phyloP scores from a whole-genome alignment of 2,113 vertebrate species.

The Euleptes europaea region DNA sequence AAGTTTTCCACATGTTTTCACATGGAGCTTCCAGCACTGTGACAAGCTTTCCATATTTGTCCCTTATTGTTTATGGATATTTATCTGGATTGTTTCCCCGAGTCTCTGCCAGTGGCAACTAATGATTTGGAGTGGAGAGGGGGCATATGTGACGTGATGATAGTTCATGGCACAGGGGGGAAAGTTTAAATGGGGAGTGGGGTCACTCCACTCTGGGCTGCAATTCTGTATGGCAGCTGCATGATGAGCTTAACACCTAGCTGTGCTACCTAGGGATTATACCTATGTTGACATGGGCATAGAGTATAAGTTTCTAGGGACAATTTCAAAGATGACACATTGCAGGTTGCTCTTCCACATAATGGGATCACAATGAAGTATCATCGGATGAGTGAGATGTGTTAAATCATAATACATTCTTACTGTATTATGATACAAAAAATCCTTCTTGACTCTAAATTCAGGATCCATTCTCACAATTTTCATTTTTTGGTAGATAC shows the following conservation, averaged over 20 bases:
- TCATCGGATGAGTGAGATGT: no score
- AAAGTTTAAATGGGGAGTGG: neutral
- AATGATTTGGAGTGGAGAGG: neutral
- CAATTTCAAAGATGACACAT: neutral
- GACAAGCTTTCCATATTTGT: neutral
- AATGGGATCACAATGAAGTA: no score
- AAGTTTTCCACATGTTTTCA: neutral
- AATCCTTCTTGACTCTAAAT: no score
- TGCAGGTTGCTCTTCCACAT: neutral
- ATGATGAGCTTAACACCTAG: neutral
- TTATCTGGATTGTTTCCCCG: neutral
- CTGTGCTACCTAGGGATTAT: neutral
- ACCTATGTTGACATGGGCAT: neutral
- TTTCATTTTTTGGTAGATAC: no score
- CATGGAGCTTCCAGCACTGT: neutral
- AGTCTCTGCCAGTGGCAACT: neutral
- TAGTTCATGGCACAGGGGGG: no score
- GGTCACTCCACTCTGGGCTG: neutral
- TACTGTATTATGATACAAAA: no score
- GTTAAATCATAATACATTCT: no score
- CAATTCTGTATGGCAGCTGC: neutral
- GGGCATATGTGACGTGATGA: neutral
- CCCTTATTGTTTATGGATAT: neutral
- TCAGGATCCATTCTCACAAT: no score
- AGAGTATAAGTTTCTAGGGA: neutral